Percentiles rank a stretch among this genome's conserved stretches.
Conservation (phyloP, 2,888 invertebrate genomes). For the Drosophila atripex region DNA sequence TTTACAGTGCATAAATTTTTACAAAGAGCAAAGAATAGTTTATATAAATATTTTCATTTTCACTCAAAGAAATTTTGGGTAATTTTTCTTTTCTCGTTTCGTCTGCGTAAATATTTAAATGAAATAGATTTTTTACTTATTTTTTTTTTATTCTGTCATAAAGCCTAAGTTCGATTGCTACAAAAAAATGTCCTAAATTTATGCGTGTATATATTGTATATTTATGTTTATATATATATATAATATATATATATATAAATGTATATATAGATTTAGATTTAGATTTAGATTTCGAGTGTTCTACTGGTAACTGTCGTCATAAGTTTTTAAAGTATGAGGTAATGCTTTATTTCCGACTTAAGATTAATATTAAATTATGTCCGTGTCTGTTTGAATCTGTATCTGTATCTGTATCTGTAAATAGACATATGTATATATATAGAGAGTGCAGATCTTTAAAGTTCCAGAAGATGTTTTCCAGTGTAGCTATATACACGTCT, state of each 20-base stretch:
- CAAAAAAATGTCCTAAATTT: conserved; percentile 49
- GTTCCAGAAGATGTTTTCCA: neutral
- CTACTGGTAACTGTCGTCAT: conserved; percentile 71
- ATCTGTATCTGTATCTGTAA: conserved; percentile 32
- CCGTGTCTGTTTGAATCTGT: conserved; percentile 11
- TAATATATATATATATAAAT: conserved; percentile 30
- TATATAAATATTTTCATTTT: conserved; percentile 4
- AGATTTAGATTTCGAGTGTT: conserved; percentile 43
- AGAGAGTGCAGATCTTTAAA: conserved; percentile 6
- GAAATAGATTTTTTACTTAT: conserved; percentile 28
- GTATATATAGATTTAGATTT: conserved; percentile 28
- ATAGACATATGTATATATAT: conserved; percentile 28
- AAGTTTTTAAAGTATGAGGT: conserved; percentile 81
- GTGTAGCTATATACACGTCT: conserved; percentile 27
- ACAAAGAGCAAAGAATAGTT: conserved; percentile 45
- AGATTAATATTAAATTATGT: conserved; percentile 43
- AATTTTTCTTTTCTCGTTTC: too few relatives aligned
- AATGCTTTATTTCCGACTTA: conserved; percentile 78
- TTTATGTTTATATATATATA: conserved; percentile 31
- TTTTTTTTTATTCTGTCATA: conserved; percentile 12
- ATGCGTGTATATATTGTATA: conserved; percentile 31
- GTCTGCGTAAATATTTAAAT: neutral
- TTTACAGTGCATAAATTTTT: conserved; percentile 63
- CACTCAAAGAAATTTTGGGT: neutral
- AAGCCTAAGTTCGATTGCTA: conserved; percentile 54